Evolutionary conservation across 1,140 invertebrate genomes (phyloP).

Genomic region (Listronotus oregonensis): DNA sequence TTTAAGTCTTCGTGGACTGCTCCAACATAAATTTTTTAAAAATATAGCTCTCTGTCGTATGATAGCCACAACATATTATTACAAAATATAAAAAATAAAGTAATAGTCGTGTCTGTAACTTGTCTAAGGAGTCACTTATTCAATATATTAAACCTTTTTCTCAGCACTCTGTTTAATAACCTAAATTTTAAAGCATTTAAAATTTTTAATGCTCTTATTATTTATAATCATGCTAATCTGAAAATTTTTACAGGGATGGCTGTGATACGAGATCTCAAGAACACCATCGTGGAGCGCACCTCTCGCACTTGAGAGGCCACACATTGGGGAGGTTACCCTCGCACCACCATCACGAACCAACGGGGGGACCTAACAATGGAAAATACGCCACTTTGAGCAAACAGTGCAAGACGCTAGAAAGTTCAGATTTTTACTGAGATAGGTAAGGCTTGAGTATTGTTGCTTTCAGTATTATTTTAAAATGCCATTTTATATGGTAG

Average conservation of each 20-base stretch:
- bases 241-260: conserved; percentile 51
- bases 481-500: no score
- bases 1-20: no score
- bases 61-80: no score
- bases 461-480: no score
- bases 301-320: conserved; percentile 57
- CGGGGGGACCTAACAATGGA: conserved; percentile 67
- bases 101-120: no score
- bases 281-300: conserved; percentile 49
- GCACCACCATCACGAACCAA: conserved; percentile 56
- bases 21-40: no score
- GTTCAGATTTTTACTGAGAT: conserved; percentile 92
- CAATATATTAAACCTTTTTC: no score
- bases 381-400: conserved; percentile 91
- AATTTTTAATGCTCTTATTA: no score
- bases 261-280: conserved; percentile 58
- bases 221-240: not conserved
- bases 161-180: not conserved
- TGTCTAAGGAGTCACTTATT: no score
- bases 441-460: no score
- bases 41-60: no score
- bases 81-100: no score
- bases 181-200: conserved; percentile 1
- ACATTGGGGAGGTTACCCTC: conserved; percentile 61
- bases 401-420: conserved; percentile 93